phyloP scores from a whole-genome alignment of 2,888 invertebrate genomes.

The Nomada goodeniana region DNA sequence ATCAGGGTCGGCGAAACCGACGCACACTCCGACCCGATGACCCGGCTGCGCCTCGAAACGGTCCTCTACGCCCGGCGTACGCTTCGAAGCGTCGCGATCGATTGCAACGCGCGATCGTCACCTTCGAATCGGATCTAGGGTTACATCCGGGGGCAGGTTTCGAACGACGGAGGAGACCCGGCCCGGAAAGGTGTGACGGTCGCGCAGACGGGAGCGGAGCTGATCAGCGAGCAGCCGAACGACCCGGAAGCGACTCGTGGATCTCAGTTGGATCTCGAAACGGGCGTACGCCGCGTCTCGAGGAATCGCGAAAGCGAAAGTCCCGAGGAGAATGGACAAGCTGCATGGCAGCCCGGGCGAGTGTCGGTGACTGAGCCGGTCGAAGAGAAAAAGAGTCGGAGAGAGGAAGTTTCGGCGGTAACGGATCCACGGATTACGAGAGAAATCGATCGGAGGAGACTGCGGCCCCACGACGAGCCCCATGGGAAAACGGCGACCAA shows the following conservation, averaged over 20 bases:
- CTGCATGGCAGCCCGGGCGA: slow-evolving; percentile 23
- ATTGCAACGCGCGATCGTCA: slow-evolving; percentile 31
- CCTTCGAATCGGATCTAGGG: slow-evolving; percentile 27
- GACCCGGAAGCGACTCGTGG: slow-evolving; percentile 42
- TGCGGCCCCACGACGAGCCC: too few species aligned
- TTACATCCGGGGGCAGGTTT: slow-evolving; percentile 35
- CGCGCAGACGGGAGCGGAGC: background rate
- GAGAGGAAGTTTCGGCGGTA: slow-evolving; percentile 55
- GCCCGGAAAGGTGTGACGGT: slow-evolving; percentile 30
- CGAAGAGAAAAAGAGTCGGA: slow-evolving; percentile 50
- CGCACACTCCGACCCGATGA: too few species aligned
- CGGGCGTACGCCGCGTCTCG: slow-evolving; percentile 17
- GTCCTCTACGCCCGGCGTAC: too few species aligned
- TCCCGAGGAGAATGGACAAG: slow-evolving; percentile 50
- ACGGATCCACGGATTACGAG: slow-evolving; percentile 16
- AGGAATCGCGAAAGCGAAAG: slow-evolving; percentile 68
- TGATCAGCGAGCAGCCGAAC: slow-evolving; percentile 3
- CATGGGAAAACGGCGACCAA: background rate
- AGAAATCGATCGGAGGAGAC: slow-evolving; percentile 48
- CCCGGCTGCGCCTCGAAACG: too few species aligned
- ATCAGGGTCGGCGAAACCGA: too few species aligned
- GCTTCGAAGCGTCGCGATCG: slow-evolving; percentile 18
- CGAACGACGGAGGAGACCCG: slow-evolving; percentile 28
- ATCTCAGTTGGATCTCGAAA: slow-evolving; percentile 40
- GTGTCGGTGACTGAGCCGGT: slow-evolving; percentile 36